A percentile compares a stretch with the other conserved stretches of the same genome.
Evolutionary conservation across 1,140 invertebrate genomes (phyloP).

Genomic region (Trachelipus rathkii): DNA sequence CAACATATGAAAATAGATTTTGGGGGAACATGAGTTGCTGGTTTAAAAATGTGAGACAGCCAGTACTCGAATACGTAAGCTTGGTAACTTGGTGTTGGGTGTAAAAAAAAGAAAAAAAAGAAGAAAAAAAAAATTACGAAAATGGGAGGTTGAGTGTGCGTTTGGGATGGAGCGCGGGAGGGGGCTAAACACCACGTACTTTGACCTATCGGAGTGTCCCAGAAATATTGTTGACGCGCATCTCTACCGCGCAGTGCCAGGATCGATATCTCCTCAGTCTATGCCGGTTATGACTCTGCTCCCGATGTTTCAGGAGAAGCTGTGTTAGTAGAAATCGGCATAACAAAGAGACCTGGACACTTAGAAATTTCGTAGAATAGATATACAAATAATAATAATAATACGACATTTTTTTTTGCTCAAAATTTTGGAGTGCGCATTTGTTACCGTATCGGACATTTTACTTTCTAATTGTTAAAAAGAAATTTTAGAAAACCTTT

Average conservation of each 20-base stretch:
- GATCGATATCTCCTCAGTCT: neutral
- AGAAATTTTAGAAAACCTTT: too few species aligned
- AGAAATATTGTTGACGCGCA: neutral
- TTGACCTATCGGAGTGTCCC: neutral
- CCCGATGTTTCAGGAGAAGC: neutral
- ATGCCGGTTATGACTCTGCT: conserved; percentile 2
- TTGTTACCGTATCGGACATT: too few species aligned
- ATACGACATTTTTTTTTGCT: too few species aligned
- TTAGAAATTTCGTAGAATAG: too few species aligned
- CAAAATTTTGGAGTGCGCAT: too few species aligned
- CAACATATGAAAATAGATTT: neutral
- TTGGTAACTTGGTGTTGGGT: neutral
- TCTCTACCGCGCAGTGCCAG: neutral
- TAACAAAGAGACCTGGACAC: neutral
- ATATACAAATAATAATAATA: too few species aligned
- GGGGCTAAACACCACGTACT: neutral
- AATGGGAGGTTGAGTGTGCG: too few species aligned
- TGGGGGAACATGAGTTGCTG: neutral
- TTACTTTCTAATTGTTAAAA: too few species aligned
- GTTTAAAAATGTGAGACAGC: too few species aligned
- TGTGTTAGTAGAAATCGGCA: neutral
- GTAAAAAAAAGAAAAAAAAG: neutral
- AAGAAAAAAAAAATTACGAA: neutral
- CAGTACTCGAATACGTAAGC: neutral
- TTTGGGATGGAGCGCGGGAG: neutral